Base-by-base conservation (phyloP, 2,113 vertebrate species). In the Todiramphus chloris region DNA sequence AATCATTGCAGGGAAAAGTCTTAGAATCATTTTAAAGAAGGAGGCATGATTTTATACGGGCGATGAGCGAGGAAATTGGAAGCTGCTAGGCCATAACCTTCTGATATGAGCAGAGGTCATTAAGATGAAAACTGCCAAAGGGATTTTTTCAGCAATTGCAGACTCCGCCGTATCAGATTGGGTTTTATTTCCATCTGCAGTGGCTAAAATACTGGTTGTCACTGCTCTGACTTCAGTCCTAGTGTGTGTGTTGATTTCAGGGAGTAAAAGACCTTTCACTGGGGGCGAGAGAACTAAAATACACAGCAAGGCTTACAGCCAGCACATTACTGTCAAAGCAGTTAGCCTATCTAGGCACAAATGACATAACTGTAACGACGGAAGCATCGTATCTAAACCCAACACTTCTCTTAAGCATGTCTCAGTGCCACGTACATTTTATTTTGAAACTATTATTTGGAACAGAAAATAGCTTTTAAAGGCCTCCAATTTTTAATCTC, bases 131-230 rank as follows among this genome's bases (percentile, higher is more conserved):
- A 75, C 3, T 85, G 77, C 67, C 51, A n/a, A 37, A 59, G 72
- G 70, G 64, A 81, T 59, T 89, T 95, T 51, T 94, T 91, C 78
- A 90, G 80, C 66, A 58, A 60, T 53, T 68, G 81, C 75, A 81
- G 80, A 11, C 24, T 89, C 55, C 74, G 74, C 33, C 37, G 1
- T 62, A 70, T 59, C 69, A 79, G 62, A 63, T 33, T 74, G 76
- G 39, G 27, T 13, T 91, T 87, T 89, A 78, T 91, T 91, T 90
- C 66, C 44, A 68, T 83, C 90, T 87, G 85, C 80, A 78, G 76
- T 35, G 44, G n/a, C 64, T 92, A 67, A 82, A 87, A 83, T 63
- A 82, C 19, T 63, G n/a, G 17, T 23, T 73, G 66, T 68, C 55
- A 46, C 28, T 83, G 53, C 58, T 87, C 56, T 87, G 78, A 48